These are phyloP conservation scores for Physocephala rufipes DNA, from an alignment of 2,888 invertebrate species.

Conservation along the genomic window DNA sequence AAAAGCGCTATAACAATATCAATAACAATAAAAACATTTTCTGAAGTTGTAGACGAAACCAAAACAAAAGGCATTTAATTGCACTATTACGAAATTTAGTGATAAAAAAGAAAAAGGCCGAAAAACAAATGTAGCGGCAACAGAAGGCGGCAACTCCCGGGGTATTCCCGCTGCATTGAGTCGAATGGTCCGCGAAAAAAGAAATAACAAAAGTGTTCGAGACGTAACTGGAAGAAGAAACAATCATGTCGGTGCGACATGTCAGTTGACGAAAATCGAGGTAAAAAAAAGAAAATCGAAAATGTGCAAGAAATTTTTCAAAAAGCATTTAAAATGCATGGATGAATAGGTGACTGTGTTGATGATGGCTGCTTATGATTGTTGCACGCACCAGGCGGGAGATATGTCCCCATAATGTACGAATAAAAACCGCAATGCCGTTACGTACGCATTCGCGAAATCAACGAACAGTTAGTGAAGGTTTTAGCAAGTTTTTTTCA, in stretches of 20 bases:
- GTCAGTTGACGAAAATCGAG: not conserved
- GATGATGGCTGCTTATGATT: not conserved
- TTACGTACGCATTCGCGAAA: conserved; percentile 27
- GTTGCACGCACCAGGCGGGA: not conserved
- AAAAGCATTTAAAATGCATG: not conserved
- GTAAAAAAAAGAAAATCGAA: not conserved
- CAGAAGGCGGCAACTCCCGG: too few relatives aligned
- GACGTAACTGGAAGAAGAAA: not conserved
- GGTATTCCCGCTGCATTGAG: not conserved
- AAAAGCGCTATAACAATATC: not conserved
- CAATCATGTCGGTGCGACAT: not conserved
- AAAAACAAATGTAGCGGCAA: not conserved
- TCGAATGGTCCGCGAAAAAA: not conserved
- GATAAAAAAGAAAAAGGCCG: not conserved
- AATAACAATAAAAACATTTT: not conserved
- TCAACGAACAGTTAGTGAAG: too few relatives aligned
- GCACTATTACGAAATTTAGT: conserved; percentile 9
- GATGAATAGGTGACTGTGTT: not conserved
- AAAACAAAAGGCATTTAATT: not conserved
- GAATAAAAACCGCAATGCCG: not conserved
- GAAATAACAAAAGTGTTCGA: not conserved
- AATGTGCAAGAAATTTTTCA: not conserved
- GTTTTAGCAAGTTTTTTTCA: not conserved
- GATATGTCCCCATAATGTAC: not conserved
- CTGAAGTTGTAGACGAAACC: not conserved